Evolutionary conservation across 2,888 invertebrate genomes (phyloP).

Genomic region (Scotopteryx bipunctaria): DNA sequence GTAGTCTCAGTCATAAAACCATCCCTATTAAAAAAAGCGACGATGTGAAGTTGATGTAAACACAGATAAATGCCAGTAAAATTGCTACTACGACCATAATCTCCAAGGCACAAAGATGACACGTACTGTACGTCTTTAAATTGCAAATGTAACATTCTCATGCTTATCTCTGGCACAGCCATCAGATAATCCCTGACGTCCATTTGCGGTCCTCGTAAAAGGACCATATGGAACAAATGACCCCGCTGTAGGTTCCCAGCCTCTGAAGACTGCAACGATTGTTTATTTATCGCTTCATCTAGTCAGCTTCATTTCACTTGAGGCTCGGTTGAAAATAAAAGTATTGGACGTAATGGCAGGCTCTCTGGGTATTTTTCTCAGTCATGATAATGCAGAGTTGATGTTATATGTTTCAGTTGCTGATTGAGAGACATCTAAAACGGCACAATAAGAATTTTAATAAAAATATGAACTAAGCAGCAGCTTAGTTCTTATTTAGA

Average conservation of each 20-base stretch:
- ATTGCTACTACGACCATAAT: constrained; percentile 29
- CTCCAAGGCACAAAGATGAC: constrained; percentile 34
- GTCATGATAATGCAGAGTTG: constrained; percentile 10
- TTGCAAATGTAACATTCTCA: constrained; percentile 61
- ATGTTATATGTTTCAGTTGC: constrained; percentile 5
- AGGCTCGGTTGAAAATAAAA: constrained; percentile 10
- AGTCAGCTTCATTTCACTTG: constrained; percentile 21
- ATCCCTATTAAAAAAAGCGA: not conserved
- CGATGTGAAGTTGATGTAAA: constrained; percentile 23
- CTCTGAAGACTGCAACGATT: constrained; percentile 24
- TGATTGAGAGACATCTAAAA: constrained; percentile 1
- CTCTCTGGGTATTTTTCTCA: constrained; percentile 5
- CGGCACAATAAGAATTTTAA: not conserved
- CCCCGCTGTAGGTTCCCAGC: constrained; percentile 26
- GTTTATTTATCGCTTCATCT: constrained; percentile 35
- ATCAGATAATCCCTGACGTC: constrained; percentile 54
- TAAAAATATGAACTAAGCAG: too few relatives aligned
- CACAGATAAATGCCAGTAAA: constrained; percentile 28
- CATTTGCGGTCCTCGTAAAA: constrained; percentile 55
- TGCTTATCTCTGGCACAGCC: constrained; percentile 54
- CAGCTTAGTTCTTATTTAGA: too few relatives aligned
- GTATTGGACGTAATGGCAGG: not conserved
- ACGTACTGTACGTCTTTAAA: constrained; percentile 44
- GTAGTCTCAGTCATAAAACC: not conserved
- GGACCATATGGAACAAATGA: constrained; percentile 50